Evolutionary conservation across 2,113 vertebrate species (phyloP), one percentile per base, ranked within the genome.

Genomic region (Percina caprodes): DNA sequence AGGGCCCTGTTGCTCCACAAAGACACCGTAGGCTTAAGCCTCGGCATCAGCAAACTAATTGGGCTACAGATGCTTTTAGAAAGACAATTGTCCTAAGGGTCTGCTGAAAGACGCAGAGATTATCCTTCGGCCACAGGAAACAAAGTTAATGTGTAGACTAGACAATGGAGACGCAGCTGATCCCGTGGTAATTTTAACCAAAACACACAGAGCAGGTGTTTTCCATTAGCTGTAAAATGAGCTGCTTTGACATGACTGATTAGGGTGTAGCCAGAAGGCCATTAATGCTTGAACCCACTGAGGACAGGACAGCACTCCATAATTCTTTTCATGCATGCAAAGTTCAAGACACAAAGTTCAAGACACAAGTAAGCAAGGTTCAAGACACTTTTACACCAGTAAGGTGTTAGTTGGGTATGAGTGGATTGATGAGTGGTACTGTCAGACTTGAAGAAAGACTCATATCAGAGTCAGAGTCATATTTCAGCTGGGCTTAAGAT

Each of bases 91-190:
- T 86, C 85, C 80, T 82, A 48, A 52, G 89, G 89, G 88, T 74
- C 74, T 66, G 66, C 85, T 76, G 72, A 59, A 91, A 88, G 85
- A 83, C 62, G 35, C 69, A 65, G 48, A 79, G 86, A 88, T 91
- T 90, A 91, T 90, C 83, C 69, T 75, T 48, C 2, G 48, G 74
- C 86, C 82, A 89, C 80, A 80, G 84, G 83, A 82, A 87, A 82
- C 69, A 79, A 80, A 88, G 66, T 87, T 80, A 92, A 93, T 88
- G 88, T 76, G 62, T 66, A 80, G 90, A 81, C 83, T 82, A 82
- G 84, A 86, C 84, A 61, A 73, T 75, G 46, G 78, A 92, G 91
- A 80, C 79, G 67, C 42, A 35, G 77, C 62, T 61, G 62, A 85
- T 82, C 91, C 85, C 65, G 59, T 55, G 54, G 79, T 71, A 70